Conservation (phyloP, 2,888 invertebrate species). For the Lypha dubia region DNA sequence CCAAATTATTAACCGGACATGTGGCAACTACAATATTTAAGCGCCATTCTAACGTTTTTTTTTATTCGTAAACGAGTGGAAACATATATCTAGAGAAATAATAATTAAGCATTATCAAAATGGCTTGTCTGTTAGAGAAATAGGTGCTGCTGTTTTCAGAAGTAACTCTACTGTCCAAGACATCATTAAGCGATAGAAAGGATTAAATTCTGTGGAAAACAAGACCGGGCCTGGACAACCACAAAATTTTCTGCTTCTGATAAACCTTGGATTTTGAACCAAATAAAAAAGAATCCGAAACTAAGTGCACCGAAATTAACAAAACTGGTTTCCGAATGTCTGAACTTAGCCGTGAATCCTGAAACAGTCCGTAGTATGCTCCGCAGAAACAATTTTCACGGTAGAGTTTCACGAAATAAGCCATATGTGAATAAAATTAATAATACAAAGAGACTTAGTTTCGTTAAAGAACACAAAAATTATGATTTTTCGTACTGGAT, state of each 20-base stretch:
- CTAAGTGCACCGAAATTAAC: conserved; percentile 9
- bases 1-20: background rate
- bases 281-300: background rate
- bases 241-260: conserved; percentile 1
- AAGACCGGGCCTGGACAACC: background rate
- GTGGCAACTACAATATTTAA: conserved; percentile 4
- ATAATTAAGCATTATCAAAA: conserved; percentile 1
- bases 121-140: background rate
- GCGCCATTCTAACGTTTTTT: background rate
- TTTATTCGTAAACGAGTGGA: background rate
- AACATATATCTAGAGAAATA: background rate
- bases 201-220: background rate
- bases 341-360: background rate
- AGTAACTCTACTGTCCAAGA: conserved; percentile 9
- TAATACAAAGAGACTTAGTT: background rate
- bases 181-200: conserved; percentile 3
- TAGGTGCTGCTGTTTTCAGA: background rate
- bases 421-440: conserved; percentile 1
- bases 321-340: conserved; percentile 4
- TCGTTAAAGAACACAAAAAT: background rate
- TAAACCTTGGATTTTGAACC: background rate
- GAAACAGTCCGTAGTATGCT: conserved; percentile 14
- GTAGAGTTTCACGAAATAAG: conserved; percentile 5
- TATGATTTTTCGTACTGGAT: background rate
- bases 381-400: background rate